These are phyloP conservation scores for Lytechinus variegatus DNA, from an alignment of 35 echinoderm and acorn worm species.

Conservation along the genomic window DNA sequence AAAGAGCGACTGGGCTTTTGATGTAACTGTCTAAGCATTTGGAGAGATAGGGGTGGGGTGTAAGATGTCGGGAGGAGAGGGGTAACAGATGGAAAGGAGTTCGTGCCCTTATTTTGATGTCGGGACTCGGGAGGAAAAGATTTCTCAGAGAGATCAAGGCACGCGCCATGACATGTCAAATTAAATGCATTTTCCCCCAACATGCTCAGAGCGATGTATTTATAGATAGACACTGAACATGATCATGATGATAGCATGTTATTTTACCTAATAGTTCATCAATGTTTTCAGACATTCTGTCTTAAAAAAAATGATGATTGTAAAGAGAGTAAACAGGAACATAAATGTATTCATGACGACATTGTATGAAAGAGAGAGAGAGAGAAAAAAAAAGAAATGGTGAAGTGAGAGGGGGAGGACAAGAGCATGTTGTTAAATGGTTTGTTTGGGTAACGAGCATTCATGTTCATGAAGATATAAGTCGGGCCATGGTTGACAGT, in stretches of 20 bases:
- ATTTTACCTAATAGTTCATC: neutral
- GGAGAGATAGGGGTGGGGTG: neutral
- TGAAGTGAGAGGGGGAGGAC: neutral
- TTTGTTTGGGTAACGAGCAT: neutral
- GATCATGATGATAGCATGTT: neutral
- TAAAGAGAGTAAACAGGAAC: neutral
- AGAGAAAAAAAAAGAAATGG: neutral
- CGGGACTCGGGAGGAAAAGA: neutral
- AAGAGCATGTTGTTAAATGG: neutral
- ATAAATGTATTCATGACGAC: neutral
- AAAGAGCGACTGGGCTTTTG: conserved; percentile 15
- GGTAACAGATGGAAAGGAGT: neutral
- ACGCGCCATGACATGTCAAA: neutral
- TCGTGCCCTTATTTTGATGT: neutral
- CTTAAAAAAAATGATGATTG: neutral
- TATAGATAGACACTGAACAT: neutral
- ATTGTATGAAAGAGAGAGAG: neutral
- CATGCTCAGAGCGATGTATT: neutral
- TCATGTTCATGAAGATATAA: neutral
- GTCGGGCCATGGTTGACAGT: neutral
- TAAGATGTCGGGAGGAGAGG: neutral
- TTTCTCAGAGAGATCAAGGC: neutral
- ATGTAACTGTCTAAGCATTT: neutral
- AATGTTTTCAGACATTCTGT: neutral
- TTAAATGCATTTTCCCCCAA: neutral